Conservation (phyloP, 2,888 invertebrate genomes). For the Cinara cedri region DNA sequence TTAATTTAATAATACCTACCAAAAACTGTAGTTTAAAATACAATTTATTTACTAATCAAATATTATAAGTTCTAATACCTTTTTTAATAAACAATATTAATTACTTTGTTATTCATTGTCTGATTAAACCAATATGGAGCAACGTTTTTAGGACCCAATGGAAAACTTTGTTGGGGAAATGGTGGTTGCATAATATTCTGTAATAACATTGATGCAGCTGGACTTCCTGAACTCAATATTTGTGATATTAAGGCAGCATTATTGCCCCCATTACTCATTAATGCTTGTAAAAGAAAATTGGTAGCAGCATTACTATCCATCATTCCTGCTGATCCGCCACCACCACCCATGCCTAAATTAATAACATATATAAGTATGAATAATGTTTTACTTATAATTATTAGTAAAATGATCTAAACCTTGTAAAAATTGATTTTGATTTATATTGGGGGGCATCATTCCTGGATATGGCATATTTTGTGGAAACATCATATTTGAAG, state of each 20-base stretch:
- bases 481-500: slow-evolving; percentile 52
- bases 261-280: slow-evolving; percentile 54
- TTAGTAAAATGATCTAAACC: slow-evolving; percentile 67
- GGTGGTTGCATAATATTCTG: slow-evolving; percentile 51
- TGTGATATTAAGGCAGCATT: slow-evolving; percentile 54
- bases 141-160: slow-evolving; percentile 52
- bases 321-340: slow-evolving; percentile 41
- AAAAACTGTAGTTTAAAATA: no score
- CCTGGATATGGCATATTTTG: slow-evolving; percentile 62
- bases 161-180: slow-evolving; percentile 45
- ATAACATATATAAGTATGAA: not conserved
- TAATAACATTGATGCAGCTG: slow-evolving; percentile 43
- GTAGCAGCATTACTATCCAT: slow-evolving; percentile 54
- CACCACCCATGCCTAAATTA: slow-evolving; percentile 36
- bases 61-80: not conserved
- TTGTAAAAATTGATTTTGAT: slow-evolving; percentile 81
- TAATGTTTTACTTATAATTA: not conserved
- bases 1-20: no score
- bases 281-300: slow-evolving; percentile 51
- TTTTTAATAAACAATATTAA: not conserved
- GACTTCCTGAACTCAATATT: slow-evolving; percentile 43
- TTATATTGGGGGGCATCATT: slow-evolving; percentile 64
- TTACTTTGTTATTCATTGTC: slow-evolving; percentile 59
- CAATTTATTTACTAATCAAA: not conserved
- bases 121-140: slow-evolving; percentile 52